Evolutionary conservation across 2,113 vertebrate genomes (phyloP).

Genomic region (Pelusios castaneus): DNA sequence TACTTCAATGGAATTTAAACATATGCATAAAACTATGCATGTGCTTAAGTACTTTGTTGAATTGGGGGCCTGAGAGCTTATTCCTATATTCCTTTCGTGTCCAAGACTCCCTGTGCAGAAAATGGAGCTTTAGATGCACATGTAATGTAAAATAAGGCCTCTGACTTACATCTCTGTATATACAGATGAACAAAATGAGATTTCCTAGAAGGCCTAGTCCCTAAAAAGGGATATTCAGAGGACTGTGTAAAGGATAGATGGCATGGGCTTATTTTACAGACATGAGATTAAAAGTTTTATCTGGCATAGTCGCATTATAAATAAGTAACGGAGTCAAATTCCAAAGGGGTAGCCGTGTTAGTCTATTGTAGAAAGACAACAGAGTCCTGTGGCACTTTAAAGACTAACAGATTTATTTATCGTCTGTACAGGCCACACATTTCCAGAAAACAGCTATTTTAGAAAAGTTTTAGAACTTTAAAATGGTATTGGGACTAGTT

Average conservation of each 20-base stretch:
- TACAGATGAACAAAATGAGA: neutral
- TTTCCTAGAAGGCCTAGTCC: neutral
- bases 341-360: no score
- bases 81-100: constrained; percentile 35
- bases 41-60: constrained; percentile 63
- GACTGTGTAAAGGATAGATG: neutral
- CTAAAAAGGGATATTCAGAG: neutral
- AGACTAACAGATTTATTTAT: no score
- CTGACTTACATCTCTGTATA: neutral
- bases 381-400: no score
- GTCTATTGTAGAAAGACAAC: no score
- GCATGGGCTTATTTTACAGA: neutral
- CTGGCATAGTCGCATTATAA: neutral
- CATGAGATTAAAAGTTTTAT: neutral
- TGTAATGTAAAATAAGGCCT: neutral
- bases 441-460: neutral
- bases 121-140: constrained; percentile 12
- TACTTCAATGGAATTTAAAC: constrained; percentile 65
- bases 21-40: constrained; percentile 64
- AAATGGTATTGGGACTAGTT: neutral
- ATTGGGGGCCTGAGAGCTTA: constrained; percentile 13
- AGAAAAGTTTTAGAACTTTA: neutral
- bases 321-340: neutral
- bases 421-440: neutral
- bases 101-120: constrained; percentile 26